Evolutionary conservation across 1,140 invertebrate genomes (phyloP), one percentile per base, ranked within the genome.

Genomic region (Drosophila equinoxialis): DNA sequence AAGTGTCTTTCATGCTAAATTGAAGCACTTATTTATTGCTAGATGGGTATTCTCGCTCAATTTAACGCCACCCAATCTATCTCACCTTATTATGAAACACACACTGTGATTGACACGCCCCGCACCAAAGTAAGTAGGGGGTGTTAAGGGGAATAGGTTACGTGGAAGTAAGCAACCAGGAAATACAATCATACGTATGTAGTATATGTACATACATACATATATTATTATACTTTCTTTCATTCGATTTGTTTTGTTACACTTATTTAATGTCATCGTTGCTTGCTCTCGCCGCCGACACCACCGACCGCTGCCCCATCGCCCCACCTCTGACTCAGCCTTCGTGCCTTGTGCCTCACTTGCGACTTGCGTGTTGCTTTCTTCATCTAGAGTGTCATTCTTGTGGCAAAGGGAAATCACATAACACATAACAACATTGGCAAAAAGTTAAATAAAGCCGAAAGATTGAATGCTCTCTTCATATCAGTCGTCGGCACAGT

Each of bases 31-130:
- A 48, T 71, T 13, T 54, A 37, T 64, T 30, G 11, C 42, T 11
- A 17, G 17, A 14, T n/a, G 33, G 39, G 26, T 26, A 54, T 48
- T 35, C 35, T 37, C n/a, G 7, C 14, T 64, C 17, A 54, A 58
- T n/a, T 11, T 26, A 48, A 67, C n/a, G 14, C n/a, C 45, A 30
- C 30, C 30, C 30, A 30, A 30, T 1, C 13, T 51, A 59, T 66
- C 66, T 68, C 73, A 42, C 41, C 74, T 76, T 74, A 70, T 70
- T 77, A 76, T 39, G 60, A 57, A 61, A 65, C 64, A 79, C 71
- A 45, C 65, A 67, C 30, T 30, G 72, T 87, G 82, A 87, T 87
- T 87, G 82, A 86, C 71, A 79, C 62, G 45, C 48, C 59, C 45
- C 45, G 8, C 45, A 8, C 17, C 6, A 1, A 2, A 20, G 8